Evolutionary conservation across 2,888 invertebrate species (phyloP), one percentile per base, ranked within the genome.

Genomic region (Drosophila kanekoi): DNA sequence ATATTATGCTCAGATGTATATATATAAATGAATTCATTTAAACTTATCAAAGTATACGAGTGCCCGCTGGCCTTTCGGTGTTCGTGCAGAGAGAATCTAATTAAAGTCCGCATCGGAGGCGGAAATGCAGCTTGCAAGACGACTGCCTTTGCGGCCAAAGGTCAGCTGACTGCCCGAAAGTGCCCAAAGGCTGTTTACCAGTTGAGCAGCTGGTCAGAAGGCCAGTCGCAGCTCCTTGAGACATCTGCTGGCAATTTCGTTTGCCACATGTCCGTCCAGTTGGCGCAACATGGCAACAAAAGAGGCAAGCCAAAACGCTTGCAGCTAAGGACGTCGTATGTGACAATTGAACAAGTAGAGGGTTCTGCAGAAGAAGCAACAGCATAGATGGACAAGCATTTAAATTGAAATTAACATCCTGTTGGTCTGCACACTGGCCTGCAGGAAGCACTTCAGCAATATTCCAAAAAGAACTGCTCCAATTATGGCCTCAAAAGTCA

Each of bases 371-470:
- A 44, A 35, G 54, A 33, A 63, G 64, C 62, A 52, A 60, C 59
- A 61, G 72, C 72, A 53, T 57, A 58, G 68, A 51, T 69, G 62
- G 70, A 59, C 72, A 33, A 60, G 83, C 81, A 84, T 84, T 87
- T 77, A 87, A 83, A 84, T 87, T 83, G 83, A 87, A 83, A 83
- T 83, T 87, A 83, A 83, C 87, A 83, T 83, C 83, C 83, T 83
- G 83, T 83, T 70, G 74, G 66, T 48, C 62, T 47, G 44, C 57
- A 58, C 51, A 8, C 57, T 72, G 70, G 58, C 70, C 68, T 65
- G 79, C 77, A 71, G 80, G 71, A 61, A 72, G 49, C 57, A 67
- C 61, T 76, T 65, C 48, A 61, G 65, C 67, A 48, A 69, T 67
- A 60, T 76, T 60, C 54, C 40, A 28, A 45, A 56, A 51, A 51